phyloP scores from a whole-genome alignment of 2,113 vertebrate species.

The Nyctereutes procyonoides region DNA sequence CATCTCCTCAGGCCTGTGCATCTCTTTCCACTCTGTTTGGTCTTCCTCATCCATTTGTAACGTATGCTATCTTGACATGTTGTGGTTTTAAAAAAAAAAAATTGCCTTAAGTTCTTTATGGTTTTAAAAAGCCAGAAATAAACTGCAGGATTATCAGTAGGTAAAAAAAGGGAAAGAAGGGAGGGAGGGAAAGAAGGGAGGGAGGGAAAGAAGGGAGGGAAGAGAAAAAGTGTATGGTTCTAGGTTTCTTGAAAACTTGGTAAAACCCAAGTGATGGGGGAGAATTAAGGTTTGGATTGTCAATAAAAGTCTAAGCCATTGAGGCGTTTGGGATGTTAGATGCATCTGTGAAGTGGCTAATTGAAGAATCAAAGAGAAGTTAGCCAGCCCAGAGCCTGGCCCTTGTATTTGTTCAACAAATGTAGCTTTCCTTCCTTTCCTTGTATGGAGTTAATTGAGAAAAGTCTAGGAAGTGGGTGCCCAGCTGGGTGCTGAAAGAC shows the following conservation, averaged over 20 bases:
- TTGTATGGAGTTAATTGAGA: background rate
- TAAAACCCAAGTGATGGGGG: background rate
- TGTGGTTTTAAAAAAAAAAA: background rate
- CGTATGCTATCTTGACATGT: background rate
- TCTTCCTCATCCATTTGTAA: background rate
- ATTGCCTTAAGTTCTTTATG: background rate
- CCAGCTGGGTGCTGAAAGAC: background rate
- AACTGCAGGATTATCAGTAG: background rate
- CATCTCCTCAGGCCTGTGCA: background rate
- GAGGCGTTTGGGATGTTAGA: background rate
- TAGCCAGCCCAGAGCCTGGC: background rate
- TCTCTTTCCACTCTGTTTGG: background rate
- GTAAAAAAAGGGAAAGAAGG: too few species aligned
- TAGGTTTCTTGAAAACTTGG: background rate
- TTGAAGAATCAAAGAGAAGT: background rate
- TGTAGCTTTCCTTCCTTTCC: background rate
- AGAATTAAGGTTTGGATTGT: background rate
- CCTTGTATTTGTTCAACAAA: background rate
- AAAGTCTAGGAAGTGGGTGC: background rate
- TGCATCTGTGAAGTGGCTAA: background rate
- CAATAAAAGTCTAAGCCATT: background rate
- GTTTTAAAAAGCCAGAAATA: background rate
- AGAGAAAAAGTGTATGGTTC: background rate
- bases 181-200: too few species aligned
- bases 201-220: too few species aligned